These are phyloP conservation scores for Oppia nitens DNA, from an alignment of 1,140 invertebrate genomes.

Conservation along the genomic window DNA sequence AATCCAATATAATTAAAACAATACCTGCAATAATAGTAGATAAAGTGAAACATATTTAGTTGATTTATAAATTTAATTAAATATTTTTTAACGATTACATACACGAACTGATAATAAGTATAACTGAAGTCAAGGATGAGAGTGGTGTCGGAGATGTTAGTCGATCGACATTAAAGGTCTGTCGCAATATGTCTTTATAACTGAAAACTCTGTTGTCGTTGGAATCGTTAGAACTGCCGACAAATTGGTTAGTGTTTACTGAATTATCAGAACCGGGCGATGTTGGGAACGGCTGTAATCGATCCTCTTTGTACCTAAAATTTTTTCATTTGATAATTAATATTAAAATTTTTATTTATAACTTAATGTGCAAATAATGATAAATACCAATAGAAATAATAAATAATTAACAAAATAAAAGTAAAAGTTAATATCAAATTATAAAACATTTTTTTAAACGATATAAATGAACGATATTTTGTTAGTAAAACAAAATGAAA, in stretches of 20 bases:
- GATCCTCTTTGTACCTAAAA: background rate
- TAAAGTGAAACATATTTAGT: background rate
- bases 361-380: too few species aligned
- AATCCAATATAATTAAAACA: constrained; percentile 15
- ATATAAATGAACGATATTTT: background rate
- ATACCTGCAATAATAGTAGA: constrained; percentile 5
- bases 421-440: too few species aligned
- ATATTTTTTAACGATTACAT: constrained; percentile 1
- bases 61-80: background rate
- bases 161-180: constrained; percentile 13
- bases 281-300: background rate
- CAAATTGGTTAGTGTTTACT: background rate
- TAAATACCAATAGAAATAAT: too few species aligned
- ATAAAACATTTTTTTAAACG: too few species aligned
- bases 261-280: background rate
- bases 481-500: background rate
- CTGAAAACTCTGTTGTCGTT: constrained; percentile 6
- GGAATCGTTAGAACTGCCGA: constrained; percentile 2
- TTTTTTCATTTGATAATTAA: too few species aligned
- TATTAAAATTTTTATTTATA: too few species aligned
- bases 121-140: constrained; percentile 12
- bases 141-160: constrained; percentile 9
- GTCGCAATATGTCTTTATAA: constrained; percentile 4
- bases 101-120: constrained; percentile 13
- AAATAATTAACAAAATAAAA: too few species aligned